phyloP scores from a whole-genome alignment of 2,113 vertebrate species.

The Tringa solitaria region DNA sequence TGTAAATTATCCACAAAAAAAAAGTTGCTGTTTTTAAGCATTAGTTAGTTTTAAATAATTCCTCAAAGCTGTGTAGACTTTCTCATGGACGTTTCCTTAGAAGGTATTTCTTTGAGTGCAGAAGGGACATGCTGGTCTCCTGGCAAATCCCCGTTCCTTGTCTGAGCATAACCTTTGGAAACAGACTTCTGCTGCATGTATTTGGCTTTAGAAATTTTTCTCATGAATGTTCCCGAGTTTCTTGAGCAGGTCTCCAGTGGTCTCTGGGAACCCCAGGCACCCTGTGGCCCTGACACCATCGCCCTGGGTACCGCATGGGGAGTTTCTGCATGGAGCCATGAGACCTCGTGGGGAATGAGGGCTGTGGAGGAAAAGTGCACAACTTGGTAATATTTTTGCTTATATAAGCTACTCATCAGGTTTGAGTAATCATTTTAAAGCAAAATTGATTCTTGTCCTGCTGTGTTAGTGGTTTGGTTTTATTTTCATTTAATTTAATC shows the following conservation, averaged over 20 bases:
- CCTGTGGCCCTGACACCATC: neutral
- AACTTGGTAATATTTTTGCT: neutral
- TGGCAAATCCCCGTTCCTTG: accelerated
- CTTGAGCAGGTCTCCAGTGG: accelerated
- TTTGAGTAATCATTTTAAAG: neutral
- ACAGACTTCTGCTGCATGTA: neutral
- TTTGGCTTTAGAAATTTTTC: neutral
- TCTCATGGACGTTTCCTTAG: neutral
- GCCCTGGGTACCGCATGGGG: neutral
- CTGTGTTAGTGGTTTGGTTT: neutral
- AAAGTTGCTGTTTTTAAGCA: neutral
- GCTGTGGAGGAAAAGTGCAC: neutral
- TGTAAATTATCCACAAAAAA: neutral
- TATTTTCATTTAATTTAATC: neutral
- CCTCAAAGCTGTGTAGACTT: neutral
- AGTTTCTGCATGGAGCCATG: accelerated
- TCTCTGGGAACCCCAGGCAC: neutral
- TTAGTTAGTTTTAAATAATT: neutral
- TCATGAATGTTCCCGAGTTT: accelerated
- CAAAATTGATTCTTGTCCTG: neutral
- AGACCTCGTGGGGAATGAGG: neutral
- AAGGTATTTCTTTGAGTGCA: neutral
- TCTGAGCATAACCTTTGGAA: neutral
- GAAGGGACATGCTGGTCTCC: neutral
- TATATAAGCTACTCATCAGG: neutral